These are phyloP conservation scores for Nemapogon koenigi DNA, from an alignment of 2,888 invertebrate species.

Conservation along the genomic window DNA sequence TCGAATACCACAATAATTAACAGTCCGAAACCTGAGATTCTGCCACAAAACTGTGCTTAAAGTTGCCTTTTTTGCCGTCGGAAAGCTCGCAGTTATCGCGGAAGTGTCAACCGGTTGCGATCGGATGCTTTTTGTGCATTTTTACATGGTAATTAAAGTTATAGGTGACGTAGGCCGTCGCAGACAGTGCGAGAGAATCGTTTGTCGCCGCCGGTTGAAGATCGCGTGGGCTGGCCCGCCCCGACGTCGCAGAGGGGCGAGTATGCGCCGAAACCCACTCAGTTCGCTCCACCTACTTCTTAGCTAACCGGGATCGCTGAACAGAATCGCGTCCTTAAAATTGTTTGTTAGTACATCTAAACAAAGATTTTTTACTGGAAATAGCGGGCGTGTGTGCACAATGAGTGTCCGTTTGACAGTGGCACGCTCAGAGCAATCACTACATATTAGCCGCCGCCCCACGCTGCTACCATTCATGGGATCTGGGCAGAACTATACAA, in stretches of 20 bases:
- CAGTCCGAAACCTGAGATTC: constrained; percentile 14
- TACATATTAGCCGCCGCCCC: constrained; percentile 57
- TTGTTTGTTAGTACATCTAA: neutral
- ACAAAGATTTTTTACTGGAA: neutral
- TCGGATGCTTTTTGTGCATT: constrained; percentile 28
- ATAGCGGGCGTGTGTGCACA: constrained; percentile 44
- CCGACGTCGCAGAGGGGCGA: constrained; percentile 37
- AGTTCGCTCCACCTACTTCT: constrained; percentile 54
- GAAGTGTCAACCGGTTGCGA: too few species aligned
- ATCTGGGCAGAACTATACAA: too few species aligned
- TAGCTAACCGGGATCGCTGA: too few species aligned
- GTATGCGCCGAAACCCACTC: constrained; percentile 27
- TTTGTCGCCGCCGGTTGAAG: constrained; percentile 40
- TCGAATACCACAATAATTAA: constrained; percentile 15
- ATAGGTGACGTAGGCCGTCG: constrained; percentile 22
- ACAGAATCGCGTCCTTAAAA: too few species aligned
- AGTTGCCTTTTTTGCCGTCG: constrained; percentile 14
- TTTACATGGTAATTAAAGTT: constrained; percentile 15
- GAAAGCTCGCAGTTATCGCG: constrained; percentile 18
- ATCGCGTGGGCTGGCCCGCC: constrained; percentile 14
- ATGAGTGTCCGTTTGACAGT: constrained; percentile 55
- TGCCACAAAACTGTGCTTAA: constrained; percentile 17
- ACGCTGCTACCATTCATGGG: constrained; percentile 46
- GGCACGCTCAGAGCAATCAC: constrained; percentile 46
- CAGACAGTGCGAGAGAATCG: constrained; percentile 26